Evolutionary conservation across 2,797 vertebrate species (phyloP), one percentile per base, ranked within the genome.

Genomic region (Botia kubotai): DNA sequence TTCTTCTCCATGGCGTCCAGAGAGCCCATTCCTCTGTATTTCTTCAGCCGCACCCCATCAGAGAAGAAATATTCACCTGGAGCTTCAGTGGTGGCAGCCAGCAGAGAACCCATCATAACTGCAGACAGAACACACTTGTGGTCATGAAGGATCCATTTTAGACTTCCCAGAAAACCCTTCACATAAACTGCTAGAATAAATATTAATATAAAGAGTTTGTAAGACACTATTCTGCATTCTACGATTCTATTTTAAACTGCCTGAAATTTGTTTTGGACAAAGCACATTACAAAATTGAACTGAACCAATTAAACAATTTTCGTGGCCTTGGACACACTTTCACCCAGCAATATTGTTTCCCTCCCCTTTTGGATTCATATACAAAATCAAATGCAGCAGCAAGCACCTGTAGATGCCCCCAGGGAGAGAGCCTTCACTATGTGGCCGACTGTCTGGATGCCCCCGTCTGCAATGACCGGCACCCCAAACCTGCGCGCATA

Each of bases 81-180:
- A 0, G 95, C 94, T 83, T 95, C 95, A 0, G 93, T 95, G 73
- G 95, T 95, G 53, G 95, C 94, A 0, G 95, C 94, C 75, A 95
- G 87, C 83, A 95, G 84, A 6, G 95, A 95, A 43, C 95, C 95
- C 95, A 95, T 95, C 95, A 95, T 95, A 43, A 95, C 95, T 95
- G 39, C 39, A 55, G 29, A 65, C 6, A 53, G 14, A 65, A 79
- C 48, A 50, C 43, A 70, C 10, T 16, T 0, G 19, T 11, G 6
- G 17, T 65, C 65, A 50, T 19, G 39, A 3, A 23, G 55, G 11
- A 69, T 48, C 23, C 23, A 50, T 23, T 48, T 23, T 39, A 43
- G n/a, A 19, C 2, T 46, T 50, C 39, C 19, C 7, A 46, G 1
- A 46, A 10, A 46, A 46, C 43, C 10, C 43, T 46, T 10, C 43